Conservation (phyloP, 2,113 vertebrate species). For the Agapornis roseicollis region DNA sequence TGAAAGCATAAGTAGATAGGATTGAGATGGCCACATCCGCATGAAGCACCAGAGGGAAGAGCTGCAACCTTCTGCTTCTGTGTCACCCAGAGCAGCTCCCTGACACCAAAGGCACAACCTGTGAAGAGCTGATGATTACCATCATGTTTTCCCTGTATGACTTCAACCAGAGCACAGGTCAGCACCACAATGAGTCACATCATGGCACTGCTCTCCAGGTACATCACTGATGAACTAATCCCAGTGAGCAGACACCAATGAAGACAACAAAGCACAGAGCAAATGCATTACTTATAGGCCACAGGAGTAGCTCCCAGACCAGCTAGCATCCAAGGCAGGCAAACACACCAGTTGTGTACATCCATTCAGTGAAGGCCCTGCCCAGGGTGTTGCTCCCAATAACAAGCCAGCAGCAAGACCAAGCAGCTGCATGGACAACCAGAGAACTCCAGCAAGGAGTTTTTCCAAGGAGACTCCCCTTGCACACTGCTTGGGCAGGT, state of each 20-base stretch:
- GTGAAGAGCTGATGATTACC: not conserved
- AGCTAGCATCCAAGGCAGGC: not conserved
- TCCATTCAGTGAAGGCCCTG: not conserved
- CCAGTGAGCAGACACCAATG: fast-evolving
- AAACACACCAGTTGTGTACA: not conserved
- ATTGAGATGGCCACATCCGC: not conserved
- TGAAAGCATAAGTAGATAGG: not conserved
- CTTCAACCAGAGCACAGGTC: not conserved
- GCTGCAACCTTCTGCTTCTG: not conserved
- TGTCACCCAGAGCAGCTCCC: not conserved
- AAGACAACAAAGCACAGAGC: not conserved
- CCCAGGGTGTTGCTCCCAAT: not conserved
- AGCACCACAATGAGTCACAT: not conserved
- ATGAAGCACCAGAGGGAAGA: not conserved
- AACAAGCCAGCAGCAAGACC: not conserved
- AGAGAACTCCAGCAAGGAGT: not conserved
- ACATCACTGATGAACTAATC: not conserved
- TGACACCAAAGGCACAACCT: fast-evolving
- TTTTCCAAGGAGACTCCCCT: not conserved
- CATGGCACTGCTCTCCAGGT: not conserved
- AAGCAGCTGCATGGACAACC: not conserved
- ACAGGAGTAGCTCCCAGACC: not conserved
- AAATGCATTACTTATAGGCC: not conserved
- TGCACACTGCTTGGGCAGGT: fast-evolving
- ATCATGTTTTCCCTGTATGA: not conserved